These are phyloP conservation scores for Crematogaster levior DNA, from an alignment of 2,888 invertebrate genomes.

Conservation along the genomic window DNA sequence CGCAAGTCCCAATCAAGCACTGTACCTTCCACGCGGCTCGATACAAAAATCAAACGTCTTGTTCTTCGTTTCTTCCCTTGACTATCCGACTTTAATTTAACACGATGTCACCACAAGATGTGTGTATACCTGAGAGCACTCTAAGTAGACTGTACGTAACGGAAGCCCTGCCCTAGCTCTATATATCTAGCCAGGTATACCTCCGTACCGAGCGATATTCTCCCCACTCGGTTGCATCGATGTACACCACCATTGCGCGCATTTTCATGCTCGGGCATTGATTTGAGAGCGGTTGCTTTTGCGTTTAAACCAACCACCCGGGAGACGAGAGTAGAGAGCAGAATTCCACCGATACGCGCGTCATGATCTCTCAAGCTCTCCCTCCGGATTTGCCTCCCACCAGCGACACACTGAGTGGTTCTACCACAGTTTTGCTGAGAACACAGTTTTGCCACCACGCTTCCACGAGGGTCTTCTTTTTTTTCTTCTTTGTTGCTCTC, in stretches of 20 bases:
- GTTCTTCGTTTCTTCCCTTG: slow-evolving; percentile 3
- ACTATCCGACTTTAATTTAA: slow-evolving; percentile 51
- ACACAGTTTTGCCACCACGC: slow-evolving; percentile 57
- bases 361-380: slow-evolving; percentile 52
- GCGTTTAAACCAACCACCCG: slow-evolving; percentile 77
- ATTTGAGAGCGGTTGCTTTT: slow-evolving; percentile 76
- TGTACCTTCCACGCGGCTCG: slow-evolving; percentile 72
- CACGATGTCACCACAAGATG: slow-evolving; percentile 76
- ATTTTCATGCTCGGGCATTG: slow-evolving; percentile 78
- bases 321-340: slow-evolving; percentile 68
- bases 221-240: slow-evolving; percentile 75
- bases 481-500: neutral
- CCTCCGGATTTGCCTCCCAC: slow-evolving; percentile 50
- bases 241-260: slow-evolving; percentile 70
- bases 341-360: slow-evolving; percentile 51
- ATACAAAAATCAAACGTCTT: slow-evolving; percentile 66
- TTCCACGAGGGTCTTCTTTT: slow-evolving; percentile 32
- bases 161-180: slow-evolving; percentile 86
- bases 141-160: slow-evolving; percentile 85
- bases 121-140: slow-evolving; percentile 82
- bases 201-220: slow-evolving; percentile 83
- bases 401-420: slow-evolving; percentile 46
- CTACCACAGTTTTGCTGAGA: slow-evolving; percentile 14
- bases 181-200: slow-evolving; percentile 86
- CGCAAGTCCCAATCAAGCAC: slow-evolving; percentile 42